Base-by-base conservation (phyloP, 2,113 vertebrate species). In the Morone chrysops region DNA sequence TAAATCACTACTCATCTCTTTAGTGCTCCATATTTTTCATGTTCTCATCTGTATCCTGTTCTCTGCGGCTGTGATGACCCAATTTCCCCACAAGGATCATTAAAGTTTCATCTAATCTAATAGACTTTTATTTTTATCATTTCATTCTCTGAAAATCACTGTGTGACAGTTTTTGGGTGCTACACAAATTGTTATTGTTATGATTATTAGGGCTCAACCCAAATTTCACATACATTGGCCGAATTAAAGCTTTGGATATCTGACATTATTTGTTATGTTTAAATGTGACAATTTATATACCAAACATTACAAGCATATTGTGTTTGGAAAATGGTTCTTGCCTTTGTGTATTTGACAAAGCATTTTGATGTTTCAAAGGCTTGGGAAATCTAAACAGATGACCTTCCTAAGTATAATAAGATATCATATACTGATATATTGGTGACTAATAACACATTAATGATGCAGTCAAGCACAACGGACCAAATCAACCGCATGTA, bases 31-130 rank as follows among this genome's bases (percentile, higher is more conserved):
- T 62, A 51, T 54, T 70, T 40, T 38, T 36, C 67, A 54, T 63
- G 40, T 70, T 75, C 50, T 70, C 45, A 60, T 85, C 54, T 65
- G 60, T 80, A 70, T 84, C 48, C 57, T 75, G 16, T 69, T 75
- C 70, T 70, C 51, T 40, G 43, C 51, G 16, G 56, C 70, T 75
- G 38, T 79, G 82, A 81, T 73, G 80, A 85, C 80, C 67, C 75
- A 85, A 61, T 87, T 91, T 87, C 20, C 61, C 59, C 60, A 17
- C 41, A 79, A 65, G 75, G 22, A 81, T 88, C 67, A 88, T 86
- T 84, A 75, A 82, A 87, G 66, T 65, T 80, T 87, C 75, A 84
- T 86, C 59, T 69, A 43, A 75, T 78, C 47, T 75, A 69, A 82
- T 81, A 56, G 66, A 74, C 47, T 75, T 85, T 79, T 66, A 79